Percentiles rank a stretch among this genome's conserved stretches.
Evolutionary conservation across 2,113 vertebrate species (phyloP).

Genomic region (Antennarius striatus): DNA sequence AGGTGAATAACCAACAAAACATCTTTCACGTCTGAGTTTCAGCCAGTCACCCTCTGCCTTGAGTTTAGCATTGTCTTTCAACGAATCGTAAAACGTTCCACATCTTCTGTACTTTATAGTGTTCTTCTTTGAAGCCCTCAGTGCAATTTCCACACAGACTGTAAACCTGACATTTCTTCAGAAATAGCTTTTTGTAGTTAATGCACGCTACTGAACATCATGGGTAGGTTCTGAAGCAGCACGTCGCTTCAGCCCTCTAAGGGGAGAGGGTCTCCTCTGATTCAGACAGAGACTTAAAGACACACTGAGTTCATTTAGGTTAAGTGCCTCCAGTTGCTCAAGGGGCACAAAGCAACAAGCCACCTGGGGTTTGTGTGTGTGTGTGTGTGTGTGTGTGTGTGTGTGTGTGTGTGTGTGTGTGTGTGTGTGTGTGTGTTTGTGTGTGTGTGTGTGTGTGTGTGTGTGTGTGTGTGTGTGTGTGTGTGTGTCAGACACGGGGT

Average conservation of each 20-base stretch:
- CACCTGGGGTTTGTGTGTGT: conserved; percentile 60
- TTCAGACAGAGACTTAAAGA: conserved; percentile 31
- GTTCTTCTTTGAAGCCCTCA: too few species aligned
- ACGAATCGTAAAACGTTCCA: too few species aligned
- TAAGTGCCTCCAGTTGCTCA: conserved; percentile 71
- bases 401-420: conserved; percentile 22
- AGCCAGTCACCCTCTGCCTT: too few species aligned
- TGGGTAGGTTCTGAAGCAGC: neutral
- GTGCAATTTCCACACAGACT: too few species aligned
- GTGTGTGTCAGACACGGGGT: conserved; percentile 2
- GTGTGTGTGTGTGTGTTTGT: conserved; percentile 16
- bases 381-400: conserved; percentile 22
- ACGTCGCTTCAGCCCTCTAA: conserved; percentile 9
- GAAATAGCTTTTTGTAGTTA: too few species aligned
- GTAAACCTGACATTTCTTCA: too few species aligned
- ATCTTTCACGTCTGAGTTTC: too few species aligned
- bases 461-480: conserved; percentile 25
- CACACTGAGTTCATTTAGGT: conserved; percentile 70
- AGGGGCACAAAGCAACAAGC: conserved; percentile 68
- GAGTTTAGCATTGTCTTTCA: too few species aligned
- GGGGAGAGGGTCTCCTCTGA: conserved; percentile 39
- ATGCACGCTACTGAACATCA: neutral
- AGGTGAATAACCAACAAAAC: too few species aligned
- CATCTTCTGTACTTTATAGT: too few species aligned
- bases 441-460: conserved; percentile 19